Percentiles rank a stretch among this genome's conserved stretches.
phyloP scores from a whole-genome alignment of 2,113 vertebrate genomes.

The Podarcis raffonei region DNA sequence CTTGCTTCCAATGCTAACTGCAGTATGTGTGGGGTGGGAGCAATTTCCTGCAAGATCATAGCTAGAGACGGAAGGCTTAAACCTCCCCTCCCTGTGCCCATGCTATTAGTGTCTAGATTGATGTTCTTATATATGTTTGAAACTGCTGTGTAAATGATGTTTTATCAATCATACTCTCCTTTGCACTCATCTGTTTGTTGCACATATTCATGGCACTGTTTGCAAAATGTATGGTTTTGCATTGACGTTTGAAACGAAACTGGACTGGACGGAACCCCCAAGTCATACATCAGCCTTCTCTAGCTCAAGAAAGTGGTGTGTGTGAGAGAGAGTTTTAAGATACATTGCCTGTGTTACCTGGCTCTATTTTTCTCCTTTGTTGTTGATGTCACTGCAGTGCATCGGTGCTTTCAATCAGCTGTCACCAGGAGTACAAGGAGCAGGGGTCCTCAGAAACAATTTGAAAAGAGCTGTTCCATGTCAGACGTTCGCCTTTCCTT shows the following conservation, averaged over 20 bases:
- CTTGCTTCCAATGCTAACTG: not conserved
- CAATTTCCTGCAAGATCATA: not conserved
- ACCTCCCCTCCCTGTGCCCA: not conserved
- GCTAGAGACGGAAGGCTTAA: not conserved
- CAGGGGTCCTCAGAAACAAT: constrained; percentile 58
- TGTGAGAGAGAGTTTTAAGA: constrained; percentile 44
- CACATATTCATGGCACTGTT: constrained; percentile 11
- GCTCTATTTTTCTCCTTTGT: constrained; percentile 49
- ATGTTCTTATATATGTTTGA: not conserved
- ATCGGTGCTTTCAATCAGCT: constrained; percentile 63
- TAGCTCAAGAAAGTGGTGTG: constrained; percentile 49
- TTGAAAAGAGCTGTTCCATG: constrained; percentile 34
- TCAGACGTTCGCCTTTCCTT: constrained; percentile 16
- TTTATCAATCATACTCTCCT: not conserved
- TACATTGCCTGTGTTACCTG: constrained; percentile 28
- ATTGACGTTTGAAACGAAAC: not conserved
- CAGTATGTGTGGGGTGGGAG: not conserved
- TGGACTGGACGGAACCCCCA: not conserved
- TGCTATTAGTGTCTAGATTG: not conserved
- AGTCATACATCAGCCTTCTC: constrained; percentile 36
- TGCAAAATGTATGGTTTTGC: constrained; percentile 24
- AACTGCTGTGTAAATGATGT: not conserved
- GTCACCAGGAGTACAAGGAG: constrained; percentile 43
- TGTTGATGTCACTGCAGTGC: constrained; percentile 64
- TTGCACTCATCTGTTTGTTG: not conserved